Evolutionary conservation across 2,113 vertebrate species (phyloP), one percentile per base, ranked within the genome.

Genomic region (Coreoperca whiteheadi): DNA sequence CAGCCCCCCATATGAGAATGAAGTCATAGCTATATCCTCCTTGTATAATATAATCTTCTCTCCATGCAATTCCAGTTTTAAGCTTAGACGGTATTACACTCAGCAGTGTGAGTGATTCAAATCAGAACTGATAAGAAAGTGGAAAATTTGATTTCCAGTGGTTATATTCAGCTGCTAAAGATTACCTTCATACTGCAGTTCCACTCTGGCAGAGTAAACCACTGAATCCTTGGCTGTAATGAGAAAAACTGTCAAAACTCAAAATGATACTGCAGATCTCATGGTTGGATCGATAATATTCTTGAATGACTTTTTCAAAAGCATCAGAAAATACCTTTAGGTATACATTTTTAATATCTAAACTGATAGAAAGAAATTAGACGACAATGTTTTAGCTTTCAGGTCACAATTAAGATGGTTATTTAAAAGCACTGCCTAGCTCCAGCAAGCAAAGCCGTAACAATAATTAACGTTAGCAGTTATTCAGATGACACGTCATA

Each of bases 11-110:
- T 32, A 54, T 73, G 76, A 72, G 82, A 39, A 53, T 89, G 61
- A 83, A 83, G 80, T 87, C 91, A 91, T 75, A 20, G 50, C 74
- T 20, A 15, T 51, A 43, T 46, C 25, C 48, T 81, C 70, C 79
- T 30, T 21, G 69, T 16, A 67, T 59, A 78, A 66, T 25, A 69
- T 48, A 71, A 77, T 83, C 66, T 53, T 39, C 39, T 41, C 57
- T 46, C 50, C 10, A 23, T 74, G 54, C 20, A 30, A 70, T 59
- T 86, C 30, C 16, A 66, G 20, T 34, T 70, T 86, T 37, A 39
- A 66, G 41, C n/a, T 50, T 30, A 39, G 71, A 43, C 30, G 39
- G 46, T 65, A 51, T 83, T 50, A 77, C 73, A 8, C 56, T 81
- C 81, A 70, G 81, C 39, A 9, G 15, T 30, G 3, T 60, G 37